phyloP scores from a whole-genome alignment of 2,888 invertebrate species.

The Agriopis leucophaearia region DNA sequence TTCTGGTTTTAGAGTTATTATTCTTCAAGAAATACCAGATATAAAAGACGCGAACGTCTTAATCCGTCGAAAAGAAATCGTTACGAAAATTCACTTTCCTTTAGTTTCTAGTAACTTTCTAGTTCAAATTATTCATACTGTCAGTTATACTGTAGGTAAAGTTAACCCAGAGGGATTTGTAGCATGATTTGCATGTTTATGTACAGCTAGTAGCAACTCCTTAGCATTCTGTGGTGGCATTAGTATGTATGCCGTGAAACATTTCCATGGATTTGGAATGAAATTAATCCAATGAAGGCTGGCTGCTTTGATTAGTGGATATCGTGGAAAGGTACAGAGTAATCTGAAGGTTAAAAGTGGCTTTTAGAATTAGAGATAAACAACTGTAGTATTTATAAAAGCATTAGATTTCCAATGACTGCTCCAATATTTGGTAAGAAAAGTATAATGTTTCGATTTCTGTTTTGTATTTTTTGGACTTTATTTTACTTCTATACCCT shows the following conservation, averaged over 20 bases:
- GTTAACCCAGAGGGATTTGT: constrained; percentile 57
- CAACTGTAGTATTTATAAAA: background rate
- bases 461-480: background rate
- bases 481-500: background rate
- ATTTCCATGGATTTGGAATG: constrained; percentile 33
- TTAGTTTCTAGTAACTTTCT: background rate
- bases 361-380: constrained; percentile 8
- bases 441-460: background rate
- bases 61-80: background rate
- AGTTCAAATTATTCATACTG: constrained; percentile 15
- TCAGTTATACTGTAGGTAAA: constrained; percentile 6
- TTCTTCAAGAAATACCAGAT: background rate
- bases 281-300: constrained; percentile 40
- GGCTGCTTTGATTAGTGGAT: constrained; percentile 40
- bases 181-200: constrained; percentile 65
- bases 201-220: constrained; percentile 45
- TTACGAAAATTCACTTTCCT: background rate
- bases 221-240: constrained; percentile 47
- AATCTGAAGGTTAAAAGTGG: constrained; percentile 7
- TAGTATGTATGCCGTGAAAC: constrained; percentile 52
- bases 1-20: background rate
- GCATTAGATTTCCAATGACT: background rate
- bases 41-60: background rate
- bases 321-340: constrained; percentile 11
- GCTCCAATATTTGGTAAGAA: background rate